Percentiles rank a stretch among this genome's conserved stretches.
phyloP scores from a whole-genome alignment of 2,888 invertebrate genomes.

The Cryptops parisi region DNA sequence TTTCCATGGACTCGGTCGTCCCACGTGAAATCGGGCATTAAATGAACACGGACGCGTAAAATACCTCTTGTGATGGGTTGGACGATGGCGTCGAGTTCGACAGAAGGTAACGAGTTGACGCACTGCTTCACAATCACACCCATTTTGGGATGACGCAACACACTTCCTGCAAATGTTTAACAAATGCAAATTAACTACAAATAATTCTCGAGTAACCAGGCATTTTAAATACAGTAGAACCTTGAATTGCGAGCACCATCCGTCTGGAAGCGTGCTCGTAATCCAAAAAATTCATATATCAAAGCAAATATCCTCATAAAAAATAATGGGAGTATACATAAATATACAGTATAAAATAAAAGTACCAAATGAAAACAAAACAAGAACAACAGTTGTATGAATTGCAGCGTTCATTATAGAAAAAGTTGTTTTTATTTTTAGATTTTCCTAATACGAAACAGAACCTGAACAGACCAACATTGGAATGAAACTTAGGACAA shows the following conservation, averaged over 20 bases:
- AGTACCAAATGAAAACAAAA: constrained; percentile 16
- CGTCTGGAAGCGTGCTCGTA: too few relatives aligned
- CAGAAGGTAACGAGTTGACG: constrained; percentile 66
- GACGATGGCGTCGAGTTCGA: constrained; percentile 66
- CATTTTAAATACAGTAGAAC: too few relatives aligned
- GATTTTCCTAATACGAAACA: too few relatives aligned
- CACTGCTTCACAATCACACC: constrained; percentile 64
- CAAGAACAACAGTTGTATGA: too few relatives aligned
- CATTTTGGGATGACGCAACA: constrained; percentile 59
- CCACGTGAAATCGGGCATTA: constrained; percentile 65
- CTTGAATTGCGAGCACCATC: too few relatives aligned
- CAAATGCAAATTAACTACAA: too few relatives aligned
- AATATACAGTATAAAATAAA: constrained; percentile 8
- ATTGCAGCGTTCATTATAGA: too few relatives aligned
- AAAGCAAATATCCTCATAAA: too few relatives aligned
- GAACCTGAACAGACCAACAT: too few relatives aligned
- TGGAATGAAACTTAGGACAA: too few relatives aligned
- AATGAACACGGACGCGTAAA: constrained; percentile 60
- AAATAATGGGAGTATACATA: background rate
- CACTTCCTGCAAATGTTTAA: constrained; percentile 44
- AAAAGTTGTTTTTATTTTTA: too few relatives aligned
- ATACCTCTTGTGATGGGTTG: constrained; percentile 95
- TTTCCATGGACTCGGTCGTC: constrained; percentile 80
- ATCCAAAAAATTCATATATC: too few relatives aligned
- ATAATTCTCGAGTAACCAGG: background rate